Conservation (phyloP, 1,140 invertebrate species). For the Ptiloglossa arizonensis region DNA sequence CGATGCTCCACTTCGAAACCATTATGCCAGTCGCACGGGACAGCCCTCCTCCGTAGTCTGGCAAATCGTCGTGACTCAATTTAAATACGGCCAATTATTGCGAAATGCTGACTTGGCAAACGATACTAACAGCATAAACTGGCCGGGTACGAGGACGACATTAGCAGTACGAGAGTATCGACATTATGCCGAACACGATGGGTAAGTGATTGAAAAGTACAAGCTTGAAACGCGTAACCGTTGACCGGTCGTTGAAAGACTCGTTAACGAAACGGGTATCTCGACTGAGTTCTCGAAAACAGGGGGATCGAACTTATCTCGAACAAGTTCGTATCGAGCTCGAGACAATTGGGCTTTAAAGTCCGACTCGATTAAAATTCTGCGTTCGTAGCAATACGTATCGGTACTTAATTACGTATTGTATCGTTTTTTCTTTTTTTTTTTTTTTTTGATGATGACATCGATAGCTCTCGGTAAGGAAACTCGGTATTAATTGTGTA, state of each 20-base stretch:
- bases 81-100: constrained; percentile 42
- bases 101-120: constrained; percentile 58
- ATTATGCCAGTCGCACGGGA: neutral
- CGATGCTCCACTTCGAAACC: constrained; percentile 36
- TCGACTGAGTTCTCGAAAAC: neutral
- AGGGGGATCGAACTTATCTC: neutral
- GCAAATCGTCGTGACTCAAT: constrained; percentile 41
- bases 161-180: constrained; percentile 40
- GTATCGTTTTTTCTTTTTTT: too few relatives aligned
- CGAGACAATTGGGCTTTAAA: neutral
- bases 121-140: constrained; percentile 28
- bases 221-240: neutral
- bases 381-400: neutral
- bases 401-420: too few relatives aligned
- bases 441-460: too few relatives aligned
- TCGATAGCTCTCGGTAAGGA: too few relatives aligned
- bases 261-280: neutral
- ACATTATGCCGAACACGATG: constrained; percentile 52
- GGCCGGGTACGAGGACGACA: constrained; percentile 2
- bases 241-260: neutral
- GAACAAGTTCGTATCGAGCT: too few relatives aligned
- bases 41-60: constrained; percentile 15
- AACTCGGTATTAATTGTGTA: too few relatives aligned
- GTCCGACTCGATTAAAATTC: neutral
- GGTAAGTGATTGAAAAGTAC: constrained; percentile 49